These are phyloP conservation scores for Diadema setosum DNA, from an alignment of 35 echinoderm and acorn worm species.

Conservation along the genomic window DNA sequence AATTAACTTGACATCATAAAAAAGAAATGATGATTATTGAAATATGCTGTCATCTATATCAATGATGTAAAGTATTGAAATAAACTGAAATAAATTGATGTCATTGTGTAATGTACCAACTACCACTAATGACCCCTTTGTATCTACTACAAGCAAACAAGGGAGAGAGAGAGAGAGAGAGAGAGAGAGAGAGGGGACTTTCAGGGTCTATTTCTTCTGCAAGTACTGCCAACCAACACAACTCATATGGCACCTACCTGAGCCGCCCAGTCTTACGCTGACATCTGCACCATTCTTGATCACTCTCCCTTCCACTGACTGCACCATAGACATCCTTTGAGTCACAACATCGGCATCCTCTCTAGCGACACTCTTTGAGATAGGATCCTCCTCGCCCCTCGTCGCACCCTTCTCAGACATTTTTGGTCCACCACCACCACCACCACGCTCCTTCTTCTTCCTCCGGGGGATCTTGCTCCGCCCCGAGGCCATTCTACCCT, in stretches of 20 bases:
- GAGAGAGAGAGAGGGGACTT: too few species aligned
- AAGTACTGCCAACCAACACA: not conserved
- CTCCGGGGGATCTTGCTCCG: not conserved
- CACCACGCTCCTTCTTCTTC: conserved; percentile 3
- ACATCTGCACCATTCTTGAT: not conserved
- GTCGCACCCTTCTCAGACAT: not conserved
- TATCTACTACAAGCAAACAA: too few species aligned
- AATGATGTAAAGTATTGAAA: too few species aligned
- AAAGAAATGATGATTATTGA: too few species aligned
- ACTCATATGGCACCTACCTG: not conserved
- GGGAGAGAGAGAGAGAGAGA: too few species aligned
- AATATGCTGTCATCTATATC: too few species aligned
- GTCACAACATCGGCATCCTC: not conserved
- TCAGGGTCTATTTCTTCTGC: too few species aligned
- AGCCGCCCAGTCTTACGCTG: not conserved
- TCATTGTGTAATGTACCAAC: too few species aligned
- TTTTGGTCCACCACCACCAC: not conserved
- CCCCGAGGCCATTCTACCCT: conserved; percentile 1
- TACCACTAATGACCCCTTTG: too few species aligned
- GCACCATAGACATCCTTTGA: not conserved
- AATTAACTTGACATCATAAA: too few species aligned
- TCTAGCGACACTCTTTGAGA: not conserved
- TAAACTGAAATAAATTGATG: too few species aligned
- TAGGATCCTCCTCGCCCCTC: not conserved
- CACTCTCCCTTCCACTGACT: conserved; percentile 4